Conservation (phyloP, 1,140 invertebrate genomes). For the Acromyrmex echinatior region DNA sequence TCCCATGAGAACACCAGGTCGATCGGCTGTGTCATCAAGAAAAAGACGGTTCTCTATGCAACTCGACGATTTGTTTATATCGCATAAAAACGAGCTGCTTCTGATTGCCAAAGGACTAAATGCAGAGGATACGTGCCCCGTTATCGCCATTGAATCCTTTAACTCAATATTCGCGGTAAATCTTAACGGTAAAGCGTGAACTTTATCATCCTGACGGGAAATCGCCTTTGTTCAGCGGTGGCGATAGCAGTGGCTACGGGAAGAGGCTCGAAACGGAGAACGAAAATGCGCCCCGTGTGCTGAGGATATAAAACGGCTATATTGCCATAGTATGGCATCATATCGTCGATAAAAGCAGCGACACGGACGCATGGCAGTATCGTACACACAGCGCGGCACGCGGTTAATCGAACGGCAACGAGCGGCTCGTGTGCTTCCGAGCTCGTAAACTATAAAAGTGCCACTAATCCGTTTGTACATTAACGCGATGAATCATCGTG, state of each 20-base stretch:
- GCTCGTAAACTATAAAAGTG: slow-evolving; percentile 40
- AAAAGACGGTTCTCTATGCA: background rate
- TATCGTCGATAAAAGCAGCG: slow-evolving; percentile 35
- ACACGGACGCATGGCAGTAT: too few relatives aligned
- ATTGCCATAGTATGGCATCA: slow-evolving; percentile 4
- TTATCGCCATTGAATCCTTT: background rate
- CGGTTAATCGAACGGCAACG: slow-evolving; percentile 29
- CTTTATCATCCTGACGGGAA: slow-evolving; percentile 8
- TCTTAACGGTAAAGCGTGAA: slow-evolving; percentile 36
- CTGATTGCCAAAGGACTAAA: slow-evolving; percentile 27
- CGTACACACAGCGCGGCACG: background rate
- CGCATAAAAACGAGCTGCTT: slow-evolving; percentile 30
- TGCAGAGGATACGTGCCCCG: background rate
- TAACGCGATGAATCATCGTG: slow-evolving; percentile 21
- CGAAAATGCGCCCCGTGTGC: slow-evolving; percentile 6
- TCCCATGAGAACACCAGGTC: slow-evolving; percentile 1
- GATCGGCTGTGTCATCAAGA: slow-evolving; percentile 20
- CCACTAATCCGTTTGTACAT: slow-evolving; percentile 18
- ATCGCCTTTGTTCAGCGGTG: background rate
- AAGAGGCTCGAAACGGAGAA: slow-evolving; percentile 2
- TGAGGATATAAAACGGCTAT: slow-evolving; percentile 42
- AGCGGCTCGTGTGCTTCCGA: background rate
- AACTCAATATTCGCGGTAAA: background rate
- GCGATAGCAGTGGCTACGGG: background rate
- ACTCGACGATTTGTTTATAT: slow-evolving; percentile 44